phyloP scores from a whole-genome alignment of 2,797 vertebrate species.

The Yasuhikotakia modesta region DNA sequence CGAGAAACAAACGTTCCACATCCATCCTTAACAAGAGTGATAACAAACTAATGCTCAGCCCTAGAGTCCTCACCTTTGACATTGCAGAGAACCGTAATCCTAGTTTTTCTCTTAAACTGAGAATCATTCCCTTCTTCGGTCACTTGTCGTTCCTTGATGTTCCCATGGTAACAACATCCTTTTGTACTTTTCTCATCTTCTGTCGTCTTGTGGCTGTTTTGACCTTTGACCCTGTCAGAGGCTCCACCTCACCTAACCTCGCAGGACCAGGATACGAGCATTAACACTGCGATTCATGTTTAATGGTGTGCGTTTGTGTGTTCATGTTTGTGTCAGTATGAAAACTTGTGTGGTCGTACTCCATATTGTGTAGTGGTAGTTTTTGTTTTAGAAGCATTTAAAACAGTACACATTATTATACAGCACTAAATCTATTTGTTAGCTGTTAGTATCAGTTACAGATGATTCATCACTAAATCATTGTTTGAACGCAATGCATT shows the following conservation, averaged over 20 bases:
- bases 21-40: constrained; percentile 58
- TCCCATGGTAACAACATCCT: constrained; percentile 59
- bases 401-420: not conserved
- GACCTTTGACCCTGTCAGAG: constrained; percentile 57
- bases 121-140: constrained; percentile 6
- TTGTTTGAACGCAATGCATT: not conserved
- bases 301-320: constrained; percentile 40
- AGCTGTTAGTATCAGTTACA: not conserved
- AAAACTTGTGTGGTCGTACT: not conserved
- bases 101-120: constrained; percentile 22
- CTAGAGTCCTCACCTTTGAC: constrained; percentile 30
- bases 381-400: not conserved
- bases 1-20: constrained; percentile 41
- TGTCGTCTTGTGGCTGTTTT: constrained; percentile 50
- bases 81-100: constrained; percentile 2
- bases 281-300: constrained; percentile 52
- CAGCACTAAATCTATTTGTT: too few species aligned
- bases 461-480: too few species aligned
- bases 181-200: constrained; percentile 41
- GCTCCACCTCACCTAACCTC: constrained; percentile 30
- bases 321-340: constrained; percentile 12
- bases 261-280: constrained; percentile 23
- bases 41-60: constrained; percentile 74
- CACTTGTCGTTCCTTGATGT: constrained; percentile 32
- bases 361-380: not conserved